Evolutionary conservation across 2,113 vertebrate species (phyloP), one percentile per base, ranked within the genome.

Genomic region (Cricetomys ansorgei): DNA sequence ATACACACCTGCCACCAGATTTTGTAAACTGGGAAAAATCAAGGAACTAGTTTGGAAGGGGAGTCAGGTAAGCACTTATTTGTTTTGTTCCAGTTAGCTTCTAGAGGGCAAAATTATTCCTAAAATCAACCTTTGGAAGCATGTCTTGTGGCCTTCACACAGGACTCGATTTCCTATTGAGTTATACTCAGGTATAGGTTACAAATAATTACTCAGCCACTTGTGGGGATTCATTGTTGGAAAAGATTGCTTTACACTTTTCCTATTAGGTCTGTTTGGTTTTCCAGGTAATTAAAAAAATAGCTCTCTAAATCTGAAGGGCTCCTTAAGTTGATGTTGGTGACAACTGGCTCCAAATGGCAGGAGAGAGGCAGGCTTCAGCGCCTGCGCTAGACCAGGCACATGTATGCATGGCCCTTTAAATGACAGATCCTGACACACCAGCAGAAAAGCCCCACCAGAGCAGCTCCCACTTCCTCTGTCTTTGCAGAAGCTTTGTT

Each of bases 111-210:
- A 84, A 79, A 31, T 0, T 31, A 76, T 75, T 40, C 45, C 0
- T 70, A 89, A 72, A 88, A 92, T 23, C 10, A 34, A 37, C 5
- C 17, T 92, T 64, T 88, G 23, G 34, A 83, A 55, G 11, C 80
- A 87, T 95, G 34, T 31, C 94, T 79, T 92, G 64, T 73, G 37
- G 69, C 5, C 37, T 57, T 25, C 70, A 87, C 15, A 59, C 75
- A 70, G 37, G 85, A 34, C 31, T 80, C 55, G 81, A 90, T 75
- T 81, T 83, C 2, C 27, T 97, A 31, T 88, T 86, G 27, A 29
- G 62, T 89, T 70, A n/a, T 70, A 76, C 19, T 48, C 84, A 95
- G 29, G 48, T 95, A 69, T n/a, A 92, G n/a, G 27, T 93, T 95
- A 57, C 12, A 88, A 53, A 53, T 75, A 48, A 89, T 89, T n/a